Percentiles rank a stretch among this genome's conserved stretches.
phyloP scores from a whole-genome alignment of 2,113 vertebrate genomes.

The Caloenas nicobarica region DNA sequence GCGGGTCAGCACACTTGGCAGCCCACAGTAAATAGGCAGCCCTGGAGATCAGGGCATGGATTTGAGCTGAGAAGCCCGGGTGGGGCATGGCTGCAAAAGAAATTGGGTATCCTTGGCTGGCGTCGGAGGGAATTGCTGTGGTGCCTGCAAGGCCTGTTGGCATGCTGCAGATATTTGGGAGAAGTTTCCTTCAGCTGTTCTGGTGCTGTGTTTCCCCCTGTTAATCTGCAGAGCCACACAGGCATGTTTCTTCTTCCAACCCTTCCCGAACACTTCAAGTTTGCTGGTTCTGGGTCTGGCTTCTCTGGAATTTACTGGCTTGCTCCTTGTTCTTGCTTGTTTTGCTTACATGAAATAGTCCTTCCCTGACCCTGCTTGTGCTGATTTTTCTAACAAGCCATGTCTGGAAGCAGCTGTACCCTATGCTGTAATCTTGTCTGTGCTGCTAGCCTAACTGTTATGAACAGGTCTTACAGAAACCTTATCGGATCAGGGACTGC shows the following conservation, averaged over 20 bases:
- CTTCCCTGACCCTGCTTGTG: slow-evolving; percentile 16
- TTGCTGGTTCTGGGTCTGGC: not conserved
- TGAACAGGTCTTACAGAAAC: not conserved
- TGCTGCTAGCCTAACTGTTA: not conserved
- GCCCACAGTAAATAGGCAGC: not conserved
- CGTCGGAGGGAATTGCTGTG: fast-evolving
- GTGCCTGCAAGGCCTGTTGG: not conserved
- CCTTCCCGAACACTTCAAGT: not conserved
- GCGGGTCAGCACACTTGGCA: not conserved
- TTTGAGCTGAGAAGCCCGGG: not conserved
- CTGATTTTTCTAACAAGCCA: not conserved
- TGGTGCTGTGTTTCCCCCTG: not conserved
- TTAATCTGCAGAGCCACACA: not conserved
- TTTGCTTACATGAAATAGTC: not conserved
- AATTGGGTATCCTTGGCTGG: not conserved
- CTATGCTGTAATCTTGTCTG: slow-evolving; percentile 1
- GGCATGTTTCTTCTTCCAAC: not conserved
- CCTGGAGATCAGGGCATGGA: not conserved
- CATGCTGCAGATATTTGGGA: not conserved
- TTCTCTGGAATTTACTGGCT: not conserved
- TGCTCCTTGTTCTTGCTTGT: not conserved
- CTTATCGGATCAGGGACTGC: not conserved
- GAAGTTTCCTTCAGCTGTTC: not conserved
- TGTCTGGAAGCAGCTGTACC: slow-evolving; percentile 49
- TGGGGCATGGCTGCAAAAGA: not conserved